phyloP scores from a whole-genome alignment of 2,113 vertebrate species.

The Paradoxurus hermaphroditus region DNA sequence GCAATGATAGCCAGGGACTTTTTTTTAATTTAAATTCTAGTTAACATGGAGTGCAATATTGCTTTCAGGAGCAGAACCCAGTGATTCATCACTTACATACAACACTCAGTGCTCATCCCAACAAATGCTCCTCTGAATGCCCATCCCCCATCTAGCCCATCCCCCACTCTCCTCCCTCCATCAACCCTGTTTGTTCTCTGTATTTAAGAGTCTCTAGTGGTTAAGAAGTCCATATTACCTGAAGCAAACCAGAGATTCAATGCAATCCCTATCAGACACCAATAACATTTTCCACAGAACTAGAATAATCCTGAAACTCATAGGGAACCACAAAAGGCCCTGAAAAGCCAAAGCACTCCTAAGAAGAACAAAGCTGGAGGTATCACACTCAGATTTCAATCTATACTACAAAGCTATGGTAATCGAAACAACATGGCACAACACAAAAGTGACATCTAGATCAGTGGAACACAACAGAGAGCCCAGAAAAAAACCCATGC shows the following conservation, averaged over 20 bases:
- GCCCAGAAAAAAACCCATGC: too few relatives aligned
- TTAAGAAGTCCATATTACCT: background rate
- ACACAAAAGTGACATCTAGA: background rate
- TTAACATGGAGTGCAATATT: too few relatives aligned
- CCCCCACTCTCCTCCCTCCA: too few relatives aligned
- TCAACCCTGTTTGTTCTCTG: too few relatives aligned
- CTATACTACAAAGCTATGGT: background rate
- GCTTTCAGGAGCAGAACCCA: too few relatives aligned
- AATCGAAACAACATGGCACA: background rate
- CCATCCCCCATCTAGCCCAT: too few relatives aligned
- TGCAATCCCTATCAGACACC: background rate
- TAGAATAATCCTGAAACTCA: background rate
- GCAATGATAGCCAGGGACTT: too few relatives aligned
- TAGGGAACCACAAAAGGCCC: background rate
- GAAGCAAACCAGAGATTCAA: background rate
- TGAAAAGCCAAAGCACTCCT: background rate
- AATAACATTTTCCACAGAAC: background rate
- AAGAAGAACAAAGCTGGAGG: background rate
- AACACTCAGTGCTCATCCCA: too few relatives aligned
- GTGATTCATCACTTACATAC: too few relatives aligned
- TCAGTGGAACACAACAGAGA: background rate
- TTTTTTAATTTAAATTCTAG: too few relatives aligned
- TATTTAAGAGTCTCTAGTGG: too few relatives aligned
- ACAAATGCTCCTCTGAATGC: too few relatives aligned
- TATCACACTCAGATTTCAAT: background rate